Percentiles rank a stretch among this genome's conserved stretches.
Evolutionary conservation across 1,140 invertebrate genomes (phyloP).

Genomic region (Drosophila ambigua): DNA sequence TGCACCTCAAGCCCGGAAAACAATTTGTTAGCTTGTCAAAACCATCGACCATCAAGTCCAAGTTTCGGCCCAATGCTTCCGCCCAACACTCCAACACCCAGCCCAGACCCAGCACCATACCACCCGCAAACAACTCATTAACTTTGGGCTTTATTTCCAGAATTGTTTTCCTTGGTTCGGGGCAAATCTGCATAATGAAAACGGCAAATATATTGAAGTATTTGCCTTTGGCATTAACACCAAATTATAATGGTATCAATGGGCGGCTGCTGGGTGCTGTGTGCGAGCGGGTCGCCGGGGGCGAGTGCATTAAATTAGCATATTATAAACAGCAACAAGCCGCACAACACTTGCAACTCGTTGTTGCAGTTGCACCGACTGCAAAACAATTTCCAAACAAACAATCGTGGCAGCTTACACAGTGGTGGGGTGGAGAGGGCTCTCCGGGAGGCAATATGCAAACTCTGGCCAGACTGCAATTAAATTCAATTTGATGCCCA

Average conservation of each 20-base stretch:
- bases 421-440: background rate
- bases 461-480: conserved; percentile 50
- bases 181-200: conserved; percentile 74
- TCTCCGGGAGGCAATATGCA: conserved; percentile 8
- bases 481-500: conserved; percentile 74
- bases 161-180: conserved; percentile 39
- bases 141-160: conserved; percentile 45
- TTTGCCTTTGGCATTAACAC: conserved; percentile 67
- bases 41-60: conserved; percentile 57
- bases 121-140: conserved; percentile 58
- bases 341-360: conserved; percentile 28
- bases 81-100: no score
- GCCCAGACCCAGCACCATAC: conserved; percentile 16
- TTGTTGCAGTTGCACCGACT: conserved; percentile 40
- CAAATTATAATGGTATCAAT: conserved; percentile 78
- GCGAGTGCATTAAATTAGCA: conserved; percentile 77
- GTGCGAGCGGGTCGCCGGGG: background rate
- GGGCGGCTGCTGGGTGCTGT: background rate
- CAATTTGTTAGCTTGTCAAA: conserved; percentile 80
- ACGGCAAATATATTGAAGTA: conserved; percentile 62
- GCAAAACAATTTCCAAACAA: conserved; percentile 63
- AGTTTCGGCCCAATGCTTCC: conserved; percentile 30
- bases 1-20: conserved; percentile 77
- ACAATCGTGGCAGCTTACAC: conserved; percentile 29
- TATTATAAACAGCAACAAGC: conserved; percentile 63